These are phyloP conservation scores for Dinothrombium tinctorium DNA, from an alignment of 1,140 invertebrate genomes.

Conservation along the genomic window DNA sequence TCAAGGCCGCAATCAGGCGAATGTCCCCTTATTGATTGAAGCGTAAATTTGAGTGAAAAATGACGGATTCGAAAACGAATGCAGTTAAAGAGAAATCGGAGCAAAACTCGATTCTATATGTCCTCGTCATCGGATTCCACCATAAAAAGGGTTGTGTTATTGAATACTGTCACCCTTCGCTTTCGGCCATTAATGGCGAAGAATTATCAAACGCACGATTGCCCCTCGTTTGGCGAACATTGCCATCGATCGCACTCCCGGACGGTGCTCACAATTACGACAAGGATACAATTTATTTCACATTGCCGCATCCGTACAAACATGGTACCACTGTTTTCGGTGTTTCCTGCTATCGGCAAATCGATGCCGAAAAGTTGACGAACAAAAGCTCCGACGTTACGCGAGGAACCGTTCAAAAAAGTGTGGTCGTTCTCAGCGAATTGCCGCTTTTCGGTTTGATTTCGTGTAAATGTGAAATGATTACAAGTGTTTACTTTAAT, in stretches of 20 bases:
- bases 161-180: constrained; percentile 13
- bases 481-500: constrained; percentile 89
- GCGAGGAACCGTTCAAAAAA: constrained; percentile 77
- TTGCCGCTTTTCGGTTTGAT: constrained; percentile 67
- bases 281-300: constrained; percentile 80
- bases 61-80: too few relatives aligned
- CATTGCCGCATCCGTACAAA: constrained; percentile 62
- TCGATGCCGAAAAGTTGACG: constrained; percentile 44
- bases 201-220: constrained; percentile 33
- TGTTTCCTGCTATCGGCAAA: constrained; percentile 92
- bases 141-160: constrained; percentile 66
- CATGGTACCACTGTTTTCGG: constrained; percentile 56
- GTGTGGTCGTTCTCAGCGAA: constrained; percentile 65
- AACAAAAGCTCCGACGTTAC: constrained; percentile 59
- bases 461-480: constrained; percentile 77
- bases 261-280: constrained; percentile 95
- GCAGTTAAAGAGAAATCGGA: too few relatives aligned
- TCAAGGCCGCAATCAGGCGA: too few relatives aligned
- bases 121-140: constrained; percentile 81
- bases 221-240: constrained; percentile 74
- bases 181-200: neutral
- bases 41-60: too few relatives aligned
- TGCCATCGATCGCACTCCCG: constrained; percentile 78
- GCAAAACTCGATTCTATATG: constrained; percentile 59
- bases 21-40: too few relatives aligned